Evolutionary conservation across 2,888 invertebrate species (phyloP), one percentile per base, ranked within the genome.

Genomic region (Cheiracanthium punctorium): DNA sequence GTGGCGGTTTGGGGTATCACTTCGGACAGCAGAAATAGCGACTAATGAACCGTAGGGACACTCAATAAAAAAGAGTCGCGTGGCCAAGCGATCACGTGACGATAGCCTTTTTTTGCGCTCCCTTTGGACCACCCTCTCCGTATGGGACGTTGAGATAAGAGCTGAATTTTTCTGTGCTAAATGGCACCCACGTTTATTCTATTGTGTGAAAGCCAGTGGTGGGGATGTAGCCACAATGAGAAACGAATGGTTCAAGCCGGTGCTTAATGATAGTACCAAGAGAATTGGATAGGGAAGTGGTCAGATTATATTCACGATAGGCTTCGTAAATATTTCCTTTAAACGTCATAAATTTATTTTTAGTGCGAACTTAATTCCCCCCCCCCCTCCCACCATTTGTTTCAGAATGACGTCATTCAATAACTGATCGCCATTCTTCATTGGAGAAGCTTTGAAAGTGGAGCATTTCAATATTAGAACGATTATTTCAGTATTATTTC

Each of bases 11-110:
- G 48, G 69, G 72, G 71, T 79, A 85, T 85, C 84, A 74, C 79
- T 85, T 73, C 33, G 74, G 73, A 80, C 84, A 85, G 84, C 73
- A 73, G 84, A 85, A 85, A 85, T 85, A 69, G 84, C 79, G 70
- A 37, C 84, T 85, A 85, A 85, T 85, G 84, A 85, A 85, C 79
- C 84, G 52, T 79, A 79, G 73, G 74, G 84, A 79, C 73, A 85
- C 84, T 85, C 84, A 73, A 85, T 85, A 73, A 85, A 69, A 79
- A 79, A 73, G 71, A 74, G 82, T 75, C 82, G 82, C 82, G 82
- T 82, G 82, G 79, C 79, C 48, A n/a, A 37, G 30, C 43, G 28
- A 69, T 75, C 79, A 80, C 69, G 84, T 85, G 79, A 85, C 74
- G 48, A 48, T 43, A 70, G 48, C 52, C 79, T 28, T 69, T 37